phyloP scores from a whole-genome alignment of 2,797 vertebrate species.

The Scyliorhinus canicula region DNA sequence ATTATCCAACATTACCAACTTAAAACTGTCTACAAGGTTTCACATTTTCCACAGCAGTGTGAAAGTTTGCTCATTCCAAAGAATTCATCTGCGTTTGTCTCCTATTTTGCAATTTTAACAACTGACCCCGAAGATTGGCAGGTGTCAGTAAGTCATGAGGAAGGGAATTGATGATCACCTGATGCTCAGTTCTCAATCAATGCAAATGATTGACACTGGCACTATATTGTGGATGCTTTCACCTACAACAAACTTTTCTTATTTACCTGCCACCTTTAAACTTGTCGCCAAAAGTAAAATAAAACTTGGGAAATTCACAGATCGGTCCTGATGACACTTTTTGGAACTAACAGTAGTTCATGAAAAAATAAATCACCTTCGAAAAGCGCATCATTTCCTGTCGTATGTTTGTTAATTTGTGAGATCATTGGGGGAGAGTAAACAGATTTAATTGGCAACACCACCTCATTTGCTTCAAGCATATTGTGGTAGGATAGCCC shows the following conservation, averaged over 20 bases:
- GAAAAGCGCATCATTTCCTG: slow-evolving; percentile 23
- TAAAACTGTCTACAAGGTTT: background rate
- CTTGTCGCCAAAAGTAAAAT: background rate
- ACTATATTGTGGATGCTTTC: slow-evolving; percentile 40
- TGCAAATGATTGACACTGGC: slow-evolving; percentile 49
- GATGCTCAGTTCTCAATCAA: slow-evolving; percentile 44
- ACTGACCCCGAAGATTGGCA: slow-evolving; percentile 45
- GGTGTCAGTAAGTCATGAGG: slow-evolving; percentile 46
- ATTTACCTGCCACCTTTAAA: background rate
- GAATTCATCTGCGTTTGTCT: slow-evolving; percentile 48
- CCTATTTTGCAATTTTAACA: slow-evolving; percentile 45
- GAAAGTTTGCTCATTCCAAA: slow-evolving; percentile 28
- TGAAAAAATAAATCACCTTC: slow-evolving; percentile 42
- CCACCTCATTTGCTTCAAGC: background rate
- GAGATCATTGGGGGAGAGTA: background rate
- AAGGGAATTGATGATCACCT: slow-evolving; percentile 43
- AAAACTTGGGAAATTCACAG: background rate
- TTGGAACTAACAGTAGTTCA: slow-evolving; percentile 44
- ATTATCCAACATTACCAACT: background rate
- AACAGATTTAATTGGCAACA: background rate
- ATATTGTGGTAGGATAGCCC: too few species aligned
- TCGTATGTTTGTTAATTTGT: background rate
- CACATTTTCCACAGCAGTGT: background rate
- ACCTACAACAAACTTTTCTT: slow-evolving; percentile 41
- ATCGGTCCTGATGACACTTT: slow-evolving; percentile 10